phyloP scores from a whole-genome alignment of 2,888 invertebrate genomes.

The Brenthis hecate region DNA sequence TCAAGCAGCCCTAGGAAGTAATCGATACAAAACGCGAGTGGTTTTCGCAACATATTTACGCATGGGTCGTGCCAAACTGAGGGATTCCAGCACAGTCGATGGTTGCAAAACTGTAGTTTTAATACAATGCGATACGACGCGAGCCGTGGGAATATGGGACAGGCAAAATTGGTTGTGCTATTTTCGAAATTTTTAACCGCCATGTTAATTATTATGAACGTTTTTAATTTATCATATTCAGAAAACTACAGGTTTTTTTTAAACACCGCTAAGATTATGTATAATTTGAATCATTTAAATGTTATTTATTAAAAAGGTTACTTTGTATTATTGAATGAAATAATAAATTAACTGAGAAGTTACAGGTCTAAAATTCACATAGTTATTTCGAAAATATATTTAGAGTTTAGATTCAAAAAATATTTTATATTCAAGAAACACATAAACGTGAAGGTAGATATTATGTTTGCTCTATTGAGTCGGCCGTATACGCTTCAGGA shows the following conservation, averaged over 20 bases:
- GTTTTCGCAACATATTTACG: constrained; percentile 71
- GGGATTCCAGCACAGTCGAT: constrained; percentile 53
- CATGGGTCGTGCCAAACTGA: constrained; percentile 66
- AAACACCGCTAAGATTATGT: too few relatives aligned
- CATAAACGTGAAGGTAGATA: background rate
- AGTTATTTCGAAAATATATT: too few relatives aligned
- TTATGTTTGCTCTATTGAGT: constrained; percentile 15
- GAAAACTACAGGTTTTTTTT: too few relatives aligned
- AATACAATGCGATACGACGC: constrained; percentile 32
- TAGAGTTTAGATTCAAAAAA: background rate
- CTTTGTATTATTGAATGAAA: too few relatives aligned
- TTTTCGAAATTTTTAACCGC: constrained; percentile 47
- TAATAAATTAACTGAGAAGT: too few relatives aligned
- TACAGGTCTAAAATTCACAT: too few relatives aligned
- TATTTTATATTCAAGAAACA: background rate
- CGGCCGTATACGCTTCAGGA: constrained; percentile 8
- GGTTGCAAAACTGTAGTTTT: constrained; percentile 58
- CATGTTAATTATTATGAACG: background rate
- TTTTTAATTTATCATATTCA: background rate
- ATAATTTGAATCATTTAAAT: too few relatives aligned
- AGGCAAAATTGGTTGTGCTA: constrained; percentile 58
- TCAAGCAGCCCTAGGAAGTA: constrained; percentile 46
- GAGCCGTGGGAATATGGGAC: constrained; percentile 70
- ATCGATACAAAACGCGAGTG: constrained; percentile 52
- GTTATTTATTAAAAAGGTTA: too few relatives aligned